Percentiles rank a stretch among this genome's conserved stretches.
Evolutionary conservation across 1,140 invertebrate genomes (phyloP).

Genomic region (Caenorhabditis tropicalis): DNA sequence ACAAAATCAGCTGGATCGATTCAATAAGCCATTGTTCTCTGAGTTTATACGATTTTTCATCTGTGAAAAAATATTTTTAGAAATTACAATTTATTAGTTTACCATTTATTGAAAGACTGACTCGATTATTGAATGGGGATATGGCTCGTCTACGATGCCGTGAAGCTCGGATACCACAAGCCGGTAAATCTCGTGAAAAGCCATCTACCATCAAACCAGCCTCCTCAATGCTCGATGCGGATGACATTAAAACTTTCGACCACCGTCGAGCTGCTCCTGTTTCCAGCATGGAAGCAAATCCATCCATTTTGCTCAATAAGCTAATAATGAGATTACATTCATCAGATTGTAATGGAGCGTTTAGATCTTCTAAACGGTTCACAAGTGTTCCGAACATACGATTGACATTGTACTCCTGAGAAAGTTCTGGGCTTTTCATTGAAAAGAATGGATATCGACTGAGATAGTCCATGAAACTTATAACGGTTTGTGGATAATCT

Average conservation of each 20-base stretch:
- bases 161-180: not conserved
- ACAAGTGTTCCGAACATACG: slow-evolving; percentile 16
- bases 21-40: slow-evolving; percentile 5
- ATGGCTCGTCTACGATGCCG: not conserved
- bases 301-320: not conserved
- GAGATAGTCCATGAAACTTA: slow-evolving; percentile 22
- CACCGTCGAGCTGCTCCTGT: not conserved
- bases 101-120: not conserved
- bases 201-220: slow-evolving; percentile 28
- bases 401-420: not conserved
- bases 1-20: not conserved
- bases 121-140: not conserved
- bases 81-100: not conserved
- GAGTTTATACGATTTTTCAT: not conserved
- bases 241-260: slow-evolving; percentile 13
- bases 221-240: not conserved
- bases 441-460: not conserved
- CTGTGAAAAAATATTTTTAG: not conserved
- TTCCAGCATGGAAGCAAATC: not conserved
- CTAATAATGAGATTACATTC: not conserved
- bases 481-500: not conserved
- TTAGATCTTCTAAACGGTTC: not conserved
- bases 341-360: not conserved
- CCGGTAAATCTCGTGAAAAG: not conserved
- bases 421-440: not conserved